Evolutionary conservation across 2,888 invertebrate species (phyloP), one percentile per base, ranked within the genome.

Genomic region (Drosophila engyochracea): DNA sequence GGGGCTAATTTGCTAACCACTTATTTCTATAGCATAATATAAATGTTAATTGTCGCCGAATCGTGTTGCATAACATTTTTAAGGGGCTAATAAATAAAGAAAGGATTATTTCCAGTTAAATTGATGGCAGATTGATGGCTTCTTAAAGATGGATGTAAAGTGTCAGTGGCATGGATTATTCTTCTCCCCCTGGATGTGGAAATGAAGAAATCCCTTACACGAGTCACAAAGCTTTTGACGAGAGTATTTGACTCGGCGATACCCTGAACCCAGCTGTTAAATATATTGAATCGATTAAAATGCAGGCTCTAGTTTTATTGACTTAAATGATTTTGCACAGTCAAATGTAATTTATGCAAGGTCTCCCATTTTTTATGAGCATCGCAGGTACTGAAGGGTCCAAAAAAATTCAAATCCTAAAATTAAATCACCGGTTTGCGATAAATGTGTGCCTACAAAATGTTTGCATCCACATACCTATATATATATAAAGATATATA

Each of bases 1-100:
- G 25, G 47, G 37, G 1, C 82, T 79, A 81, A 79, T 81, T 77
- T 69, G 69, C 58, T 67, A 58, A 39, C 64, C 82, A 82, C 69
- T 79, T 81, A 81, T 66, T 78, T 79, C 73, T 81, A 79, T 66
- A 47, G 57, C 73, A 28, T 2, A 31, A 63, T 64, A 81, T 81
- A 77, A 76, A 81, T 58, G 68, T 73, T 77, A 81, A 81, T 81
- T 78, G 78, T 30, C 61, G 35, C 14, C 31, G 6, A 41, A 37
- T 70, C 57, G 57, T 35, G 25, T 33, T 58, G 59, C 22, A 54
- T 61, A 30, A 58, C 49, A 60, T 35, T 44, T 68, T 35, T 12
- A 41, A 66, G 39, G 10, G 10, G 25, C 49, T 25, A 12, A 66
- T 64, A 81, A 81, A 62, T 67, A 35, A 30, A 1, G 19, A 72